Percentiles rank a stretch among this genome's conserved stretches.
phyloP scores from a whole-genome alignment of 2,797 vertebrate species.

The Smutsia temminckii region DNA sequence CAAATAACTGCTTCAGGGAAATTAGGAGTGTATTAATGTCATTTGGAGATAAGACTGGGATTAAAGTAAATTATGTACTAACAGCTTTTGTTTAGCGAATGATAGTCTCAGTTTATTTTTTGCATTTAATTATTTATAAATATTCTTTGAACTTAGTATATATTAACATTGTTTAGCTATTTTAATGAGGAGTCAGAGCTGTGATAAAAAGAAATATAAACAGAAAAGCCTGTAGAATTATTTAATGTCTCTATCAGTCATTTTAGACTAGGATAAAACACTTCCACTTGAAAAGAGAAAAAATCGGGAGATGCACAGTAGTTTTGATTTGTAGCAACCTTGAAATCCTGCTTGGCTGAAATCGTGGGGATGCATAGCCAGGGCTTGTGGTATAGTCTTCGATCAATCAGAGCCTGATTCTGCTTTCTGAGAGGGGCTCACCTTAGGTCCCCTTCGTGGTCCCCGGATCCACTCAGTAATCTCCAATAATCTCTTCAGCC shows the following conservation, averaged over 20 bases:
- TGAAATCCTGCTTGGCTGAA: not conserved
- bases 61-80: not conserved
- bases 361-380: not conserved
- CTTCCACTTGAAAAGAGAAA: slow-evolving; percentile 1
- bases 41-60: not conserved
- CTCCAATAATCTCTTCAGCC: not conserved
- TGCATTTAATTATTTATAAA: not conserved
- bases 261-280: not conserved
- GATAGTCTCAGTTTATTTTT: not conserved
- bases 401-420: not conserved
- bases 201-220: slow-evolving; percentile 12
- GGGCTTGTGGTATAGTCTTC: not conserved
- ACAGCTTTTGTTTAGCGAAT: slow-evolving; percentile 6
- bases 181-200: not conserved
- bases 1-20: not conserved
- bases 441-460: no score
- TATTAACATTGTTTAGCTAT: not conserved
- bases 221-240: not conserved
- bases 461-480: no score
- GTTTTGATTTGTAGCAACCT: not conserved
- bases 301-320: not conserved
- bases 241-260: not conserved
- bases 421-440: not conserved
- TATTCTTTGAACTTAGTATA: not conserved
- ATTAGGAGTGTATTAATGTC: not conserved